These are phyloP conservation scores for Trididemnum nubilum DNA, from an alignment of 23 tunicate genomes.

Conservation along the genomic window DNA sequence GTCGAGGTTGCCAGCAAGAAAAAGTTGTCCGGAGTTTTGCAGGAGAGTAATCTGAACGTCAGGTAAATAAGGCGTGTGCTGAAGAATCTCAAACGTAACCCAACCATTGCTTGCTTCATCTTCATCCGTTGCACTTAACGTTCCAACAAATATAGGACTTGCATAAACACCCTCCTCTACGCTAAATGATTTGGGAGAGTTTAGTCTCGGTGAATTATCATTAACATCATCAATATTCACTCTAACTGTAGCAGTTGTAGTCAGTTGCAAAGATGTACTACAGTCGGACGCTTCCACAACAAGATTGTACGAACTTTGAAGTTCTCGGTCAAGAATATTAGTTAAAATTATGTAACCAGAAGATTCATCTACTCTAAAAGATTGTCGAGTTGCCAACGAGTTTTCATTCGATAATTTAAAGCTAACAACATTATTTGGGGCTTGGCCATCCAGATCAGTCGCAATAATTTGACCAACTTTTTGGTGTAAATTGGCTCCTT, in stretches of 20 bases:
- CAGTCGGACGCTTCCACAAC: slow-evolving; percentile 24
- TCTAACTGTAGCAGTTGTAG: slow-evolving; percentile 26
- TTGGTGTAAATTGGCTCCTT: background rate
- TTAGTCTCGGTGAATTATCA: slow-evolving; percentile 48
- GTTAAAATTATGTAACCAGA: slow-evolving; percentile 45
- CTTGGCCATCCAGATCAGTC: slow-evolving; percentile 39
- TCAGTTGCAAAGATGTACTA: background rate
- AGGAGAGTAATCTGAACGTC: slow-evolving; percentile 15
- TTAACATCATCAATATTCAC: slow-evolving; percentile 42
- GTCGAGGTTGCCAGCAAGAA: slow-evolving; percentile 59
- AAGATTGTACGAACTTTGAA: background rate
- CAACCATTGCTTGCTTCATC: slow-evolving; percentile 27
- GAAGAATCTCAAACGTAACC: slow-evolving; percentile 12
- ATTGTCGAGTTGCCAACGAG: background rate
- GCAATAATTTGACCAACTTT: slow-evolving; percentile 48
- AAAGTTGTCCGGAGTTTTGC: slow-evolving; percentile 34
- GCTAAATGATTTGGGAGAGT: background rate
- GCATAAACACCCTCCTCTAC: slow-evolving; percentile 50
- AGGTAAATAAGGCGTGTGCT: background rate
- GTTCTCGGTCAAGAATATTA: slow-evolving; percentile 35
- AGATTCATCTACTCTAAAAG: slow-evolving; percentile 37
- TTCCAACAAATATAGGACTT: slow-evolving; percentile 25
- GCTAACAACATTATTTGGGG: slow-evolving; percentile 18
- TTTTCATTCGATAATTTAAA: slow-evolving; percentile 15
- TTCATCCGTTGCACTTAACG: slow-evolving; percentile 28